Conservation (phyloP, 2,888 invertebrate genomes). For the Cerastis leucographa region DNA sequence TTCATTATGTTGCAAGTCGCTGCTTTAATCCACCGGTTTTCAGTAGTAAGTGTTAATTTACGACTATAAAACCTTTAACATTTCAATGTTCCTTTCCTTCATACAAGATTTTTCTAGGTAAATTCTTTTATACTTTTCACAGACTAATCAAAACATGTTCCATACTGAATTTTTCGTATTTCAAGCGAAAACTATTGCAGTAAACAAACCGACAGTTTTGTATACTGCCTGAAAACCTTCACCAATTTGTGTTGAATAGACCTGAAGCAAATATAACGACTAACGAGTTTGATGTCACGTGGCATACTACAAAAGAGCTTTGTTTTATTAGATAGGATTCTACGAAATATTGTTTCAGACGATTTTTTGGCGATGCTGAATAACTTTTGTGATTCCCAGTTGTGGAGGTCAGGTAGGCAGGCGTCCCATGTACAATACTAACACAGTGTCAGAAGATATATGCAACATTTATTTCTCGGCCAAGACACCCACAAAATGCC, state of each 20-base stretch:
- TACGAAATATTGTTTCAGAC: not conserved
- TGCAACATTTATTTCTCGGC: not conserved
- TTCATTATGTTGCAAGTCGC: not conserved
- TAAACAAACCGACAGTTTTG: conserved; percentile 2
- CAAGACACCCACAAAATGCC: not conserved
- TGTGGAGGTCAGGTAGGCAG: not conserved
- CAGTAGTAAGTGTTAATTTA: not conserved
- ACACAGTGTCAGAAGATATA: not conserved
- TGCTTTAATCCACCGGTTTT: not conserved
- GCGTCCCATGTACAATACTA: not conserved
- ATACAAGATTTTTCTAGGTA: not conserved
- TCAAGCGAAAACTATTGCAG: not conserved
- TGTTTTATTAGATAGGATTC: not conserved
- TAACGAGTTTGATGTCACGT: not conserved
- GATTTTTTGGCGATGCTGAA: not conserved
- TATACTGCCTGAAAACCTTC: not conserved
- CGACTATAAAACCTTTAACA: not conserved
- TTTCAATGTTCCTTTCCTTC: not conserved
- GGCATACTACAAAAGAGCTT: not conserved
- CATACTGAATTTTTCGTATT: not conserved
- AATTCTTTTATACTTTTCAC: not conserved
- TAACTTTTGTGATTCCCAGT: not conserved
- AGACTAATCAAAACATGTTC: not conserved
- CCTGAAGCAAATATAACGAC: conserved; percentile 7
- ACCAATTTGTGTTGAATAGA: conserved; percentile 21